Percentiles rank a stretch among this genome's conserved stretches.
phyloP scores from a whole-genome alignment of 1,140 invertebrate genomes.

The Thaumetopoea pityocampa region DNA sequence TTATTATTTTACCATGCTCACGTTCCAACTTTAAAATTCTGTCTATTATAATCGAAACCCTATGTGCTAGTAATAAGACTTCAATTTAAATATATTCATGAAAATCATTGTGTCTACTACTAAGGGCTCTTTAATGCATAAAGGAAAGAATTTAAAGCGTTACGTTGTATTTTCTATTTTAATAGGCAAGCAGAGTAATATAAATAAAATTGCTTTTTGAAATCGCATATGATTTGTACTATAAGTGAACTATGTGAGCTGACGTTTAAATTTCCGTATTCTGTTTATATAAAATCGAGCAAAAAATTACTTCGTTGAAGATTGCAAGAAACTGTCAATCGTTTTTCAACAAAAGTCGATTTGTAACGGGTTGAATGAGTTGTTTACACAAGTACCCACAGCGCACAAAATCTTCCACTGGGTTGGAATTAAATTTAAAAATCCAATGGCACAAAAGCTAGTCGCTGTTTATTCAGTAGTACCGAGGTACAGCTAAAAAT shows the following conservation, averaged over 20 bases:
- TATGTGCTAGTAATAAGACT: too few species aligned
- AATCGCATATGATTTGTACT: conserved; percentile 30
- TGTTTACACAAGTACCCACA: conserved; percentile 39
- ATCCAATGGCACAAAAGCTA: conserved; percentile 28
- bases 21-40: too few species aligned
- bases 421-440: conserved; percentile 28
- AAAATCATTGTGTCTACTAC: conserved; percentile 4
- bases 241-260: too few species aligned
- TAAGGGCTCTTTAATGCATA: conserved; percentile 30
- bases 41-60: too few species aligned
- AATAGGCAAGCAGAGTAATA: conserved; percentile 12
- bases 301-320: conserved; percentile 13
- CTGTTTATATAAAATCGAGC: conserved; percentile 13
- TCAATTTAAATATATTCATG: too few species aligned
- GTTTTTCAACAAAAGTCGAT: conserved; percentile 28
- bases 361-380: conserved; percentile 33
- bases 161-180: conserved; percentile 22
- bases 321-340: conserved; percentile 20
- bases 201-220: conserved; percentile 25
- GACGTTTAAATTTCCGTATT: conserved; percentile 21
- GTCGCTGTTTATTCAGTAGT: conserved; percentile 53
- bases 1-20: conserved; percentile 32
- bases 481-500: conserved; percentile 46
- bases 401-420: conserved; percentile 31
- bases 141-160: conserved; percentile 27